Conservation (phyloP, 2,113 vertebrate genomes). For the Trematocara variabile region DNA sequence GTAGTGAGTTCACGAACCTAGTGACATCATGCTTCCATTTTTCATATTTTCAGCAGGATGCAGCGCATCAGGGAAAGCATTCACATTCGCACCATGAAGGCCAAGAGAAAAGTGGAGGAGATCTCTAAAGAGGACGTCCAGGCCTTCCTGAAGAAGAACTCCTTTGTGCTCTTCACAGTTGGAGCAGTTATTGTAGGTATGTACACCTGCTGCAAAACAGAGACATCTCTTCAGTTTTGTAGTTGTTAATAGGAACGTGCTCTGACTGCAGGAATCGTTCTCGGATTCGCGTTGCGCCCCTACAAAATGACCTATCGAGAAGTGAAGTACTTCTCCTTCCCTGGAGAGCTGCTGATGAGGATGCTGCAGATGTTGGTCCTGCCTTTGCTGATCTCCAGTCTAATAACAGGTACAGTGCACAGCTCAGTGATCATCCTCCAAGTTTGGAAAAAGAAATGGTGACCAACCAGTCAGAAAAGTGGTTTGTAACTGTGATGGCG, state of each 20-base stretch:
- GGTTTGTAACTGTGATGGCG: neutral
- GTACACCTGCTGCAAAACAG: slow-evolving; percentile 36
- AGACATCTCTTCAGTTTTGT: neutral
- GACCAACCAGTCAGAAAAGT: neutral
- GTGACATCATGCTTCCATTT: neutral
- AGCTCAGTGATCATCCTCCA: neutral
- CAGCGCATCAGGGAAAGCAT: slow-evolving; percentile 88
- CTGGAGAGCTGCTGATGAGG: slow-evolving; percentile 93
- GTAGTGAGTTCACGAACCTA: neutral
- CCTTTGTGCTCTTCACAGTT: slow-evolving; percentile 92
- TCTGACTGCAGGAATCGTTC: slow-evolving; percentile 77
- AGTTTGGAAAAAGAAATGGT: neutral
- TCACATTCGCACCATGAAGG: slow-evolving; percentile 87
- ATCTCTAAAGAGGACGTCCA: slow-evolving; percentile 92
- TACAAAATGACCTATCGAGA: slow-evolving; percentile 90
- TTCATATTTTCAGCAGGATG: slow-evolving; percentile 71
- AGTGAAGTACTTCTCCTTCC: slow-evolving; percentile 95
- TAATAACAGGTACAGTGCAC: slow-evolving; percentile 86
- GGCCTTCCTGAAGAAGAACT: slow-evolving; percentile 87
- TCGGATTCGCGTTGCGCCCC: slow-evolving; percentile 86
- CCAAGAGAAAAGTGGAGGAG: slow-evolving; percentile 93
- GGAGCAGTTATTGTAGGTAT: slow-evolving; percentile 88
- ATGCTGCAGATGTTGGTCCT: slow-evolving; percentile 98
- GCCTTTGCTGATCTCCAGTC: slow-evolving; percentile 88
- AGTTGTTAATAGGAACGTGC: neutral